Conservation (phyloP, 2,113 vertebrate species). For the Thamnaconus septentrionalis region DNA sequence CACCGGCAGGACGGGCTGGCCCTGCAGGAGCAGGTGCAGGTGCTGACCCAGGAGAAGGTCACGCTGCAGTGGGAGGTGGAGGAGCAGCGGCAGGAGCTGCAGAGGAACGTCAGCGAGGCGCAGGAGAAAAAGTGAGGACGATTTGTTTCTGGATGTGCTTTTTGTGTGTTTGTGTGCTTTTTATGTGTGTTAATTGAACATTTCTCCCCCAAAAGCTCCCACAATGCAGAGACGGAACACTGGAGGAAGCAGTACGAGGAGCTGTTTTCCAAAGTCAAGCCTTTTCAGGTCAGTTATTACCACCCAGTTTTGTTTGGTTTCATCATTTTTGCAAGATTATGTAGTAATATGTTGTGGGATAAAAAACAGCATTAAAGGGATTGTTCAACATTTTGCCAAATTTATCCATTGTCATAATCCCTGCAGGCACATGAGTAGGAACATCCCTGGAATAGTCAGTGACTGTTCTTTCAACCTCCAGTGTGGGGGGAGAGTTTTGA, state of each 20-base stretch:
- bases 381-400: too few relatives aligned
- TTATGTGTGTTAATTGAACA: background rate
- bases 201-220: constrained; percentile 46
- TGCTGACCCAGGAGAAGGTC: constrained; percentile 68
- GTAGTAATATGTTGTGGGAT: too few relatives aligned
- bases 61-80: constrained; percentile 71
- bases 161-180: background rate
- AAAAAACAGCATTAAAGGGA: too few relatives aligned
- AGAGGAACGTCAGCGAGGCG: constrained; percentile 63
- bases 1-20: constrained; percentile 26
- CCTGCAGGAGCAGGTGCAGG: constrained; percentile 46
- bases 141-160: background rate
- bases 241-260: constrained; percentile 89
- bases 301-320: background rate
- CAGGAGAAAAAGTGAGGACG: constrained; percentile 75
- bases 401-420: too few relatives aligned
- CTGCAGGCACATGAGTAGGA: too few relatives aligned
- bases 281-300: constrained; percentile 84
- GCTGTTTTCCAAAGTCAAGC: constrained; percentile 86
- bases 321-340: too few relatives aligned
- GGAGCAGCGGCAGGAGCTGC: constrained; percentile 72
- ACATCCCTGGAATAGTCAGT: too few relatives aligned
- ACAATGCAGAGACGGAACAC: constrained; percentile 58
- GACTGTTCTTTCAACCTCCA: too few relatives aligned
- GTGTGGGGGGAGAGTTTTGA: too few relatives aligned